These are phyloP conservation scores for Apodemia duryi DNA, from an alignment of 2,888 invertebrate species.

Conservation along the genomic window DNA sequence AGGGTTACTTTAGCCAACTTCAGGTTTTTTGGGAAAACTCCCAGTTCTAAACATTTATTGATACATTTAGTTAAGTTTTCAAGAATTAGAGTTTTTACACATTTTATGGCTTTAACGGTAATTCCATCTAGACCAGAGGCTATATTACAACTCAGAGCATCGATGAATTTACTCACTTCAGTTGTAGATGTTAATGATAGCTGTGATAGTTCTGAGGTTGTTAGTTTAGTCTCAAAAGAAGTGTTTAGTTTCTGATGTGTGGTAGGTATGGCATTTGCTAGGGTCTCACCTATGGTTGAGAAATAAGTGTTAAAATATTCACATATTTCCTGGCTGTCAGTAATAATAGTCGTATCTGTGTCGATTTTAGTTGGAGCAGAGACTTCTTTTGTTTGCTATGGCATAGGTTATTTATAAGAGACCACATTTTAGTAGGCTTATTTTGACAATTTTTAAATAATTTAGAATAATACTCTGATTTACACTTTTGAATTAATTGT, in stretches of 20 bases:
- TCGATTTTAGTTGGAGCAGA: not conserved
- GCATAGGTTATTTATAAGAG: not conserved
- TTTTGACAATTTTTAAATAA: slow-evolving; percentile 12
- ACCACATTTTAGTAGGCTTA: not conserved
- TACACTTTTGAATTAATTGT: slow-evolving; percentile 15
- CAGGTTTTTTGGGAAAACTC: not conserved
- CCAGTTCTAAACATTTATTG: not conserved
- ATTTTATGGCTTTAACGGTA: not conserved
- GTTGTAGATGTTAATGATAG: not conserved
- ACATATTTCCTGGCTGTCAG: not conserved
- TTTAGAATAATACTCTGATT: slow-evolving; percentile 22
- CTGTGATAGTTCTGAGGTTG: not conserved
- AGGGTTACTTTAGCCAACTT: too few species aligned
- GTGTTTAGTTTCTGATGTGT: not conserved
- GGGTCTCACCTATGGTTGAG: not conserved
- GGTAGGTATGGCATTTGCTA: not conserved
- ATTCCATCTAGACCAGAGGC: not conserved
- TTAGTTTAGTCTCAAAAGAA: not conserved
- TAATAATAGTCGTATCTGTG: not conserved
- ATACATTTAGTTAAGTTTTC: not conserved
- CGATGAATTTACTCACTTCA: not conserved
- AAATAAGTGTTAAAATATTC: not conserved
- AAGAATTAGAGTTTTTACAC: not conserved
- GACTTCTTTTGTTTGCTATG: not conserved
- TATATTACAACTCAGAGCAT: not conserved